phyloP scores from a whole-genome alignment of 2,113 vertebrate genomes.

The Sphyrna mokarran region DNA sequence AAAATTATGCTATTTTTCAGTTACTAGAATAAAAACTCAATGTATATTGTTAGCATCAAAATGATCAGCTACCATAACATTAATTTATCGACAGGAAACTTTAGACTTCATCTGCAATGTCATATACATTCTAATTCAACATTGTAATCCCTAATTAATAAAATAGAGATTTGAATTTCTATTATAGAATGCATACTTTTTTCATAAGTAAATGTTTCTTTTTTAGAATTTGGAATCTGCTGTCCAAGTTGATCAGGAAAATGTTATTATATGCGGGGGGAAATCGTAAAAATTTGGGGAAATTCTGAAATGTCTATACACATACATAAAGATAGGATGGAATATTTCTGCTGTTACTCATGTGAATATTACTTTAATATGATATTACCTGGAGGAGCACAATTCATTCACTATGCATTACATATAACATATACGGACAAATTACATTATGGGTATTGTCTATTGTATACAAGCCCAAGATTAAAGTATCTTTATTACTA shows the following conservation, averaged over 20 bases:
- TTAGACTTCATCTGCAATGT: not conserved
- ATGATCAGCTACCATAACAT: not conserved
- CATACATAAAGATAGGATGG: not conserved
- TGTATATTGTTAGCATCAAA: not conserved
- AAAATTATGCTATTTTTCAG: not conserved
- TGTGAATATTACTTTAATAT: not conserved
- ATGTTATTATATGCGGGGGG: not conserved
- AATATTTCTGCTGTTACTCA: not conserved
- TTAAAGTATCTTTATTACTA: not conserved
- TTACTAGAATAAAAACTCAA: not conserved
- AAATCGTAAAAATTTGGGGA: not conserved
- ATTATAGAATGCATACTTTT: not conserved
- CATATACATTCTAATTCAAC: not conserved
- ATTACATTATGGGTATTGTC: not conserved
- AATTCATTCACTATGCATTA: not conserved
- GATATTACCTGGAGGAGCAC: not conserved
- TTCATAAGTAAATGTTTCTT: not conserved
- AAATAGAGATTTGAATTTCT: not conserved
- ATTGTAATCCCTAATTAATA: not conserved
- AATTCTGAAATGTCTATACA: not conserved
- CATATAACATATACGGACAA: not conserved
- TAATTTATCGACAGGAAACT: not conserved
- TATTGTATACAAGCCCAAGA: not conserved
- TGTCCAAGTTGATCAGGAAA: not conserved
- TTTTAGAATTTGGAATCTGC: not conserved